phyloP scores from a whole-genome alignment of 2,113 vertebrate species.

The Martes martes region DNA sequence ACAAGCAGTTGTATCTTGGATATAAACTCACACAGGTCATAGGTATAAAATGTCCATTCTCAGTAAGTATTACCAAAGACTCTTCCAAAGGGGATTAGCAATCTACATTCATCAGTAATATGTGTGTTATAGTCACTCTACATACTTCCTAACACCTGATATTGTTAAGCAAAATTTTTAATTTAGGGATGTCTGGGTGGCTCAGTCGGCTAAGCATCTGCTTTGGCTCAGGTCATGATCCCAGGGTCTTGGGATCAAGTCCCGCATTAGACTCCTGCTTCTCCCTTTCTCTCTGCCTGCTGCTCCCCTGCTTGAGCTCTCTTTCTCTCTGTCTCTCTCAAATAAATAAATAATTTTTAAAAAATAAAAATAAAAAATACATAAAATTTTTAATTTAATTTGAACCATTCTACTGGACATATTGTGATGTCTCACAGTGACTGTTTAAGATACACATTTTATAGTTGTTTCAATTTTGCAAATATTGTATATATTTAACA shows the following conservation, averaged over 20 bases:
- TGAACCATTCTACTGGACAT: neutral
- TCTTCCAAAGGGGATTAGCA: constrained; percentile 9
- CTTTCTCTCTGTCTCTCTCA: too few species aligned
- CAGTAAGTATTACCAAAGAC: neutral
- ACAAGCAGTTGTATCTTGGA: neutral
- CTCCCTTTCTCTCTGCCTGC: too few species aligned
- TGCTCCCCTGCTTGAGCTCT: too few species aligned
- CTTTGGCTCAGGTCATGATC: too few species aligned
- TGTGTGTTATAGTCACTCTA: neutral
- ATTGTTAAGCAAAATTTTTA: neutral
- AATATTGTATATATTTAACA: neutral
- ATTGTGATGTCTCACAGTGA: neutral
- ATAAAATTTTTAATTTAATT: neutral
- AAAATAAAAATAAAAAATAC: too few species aligned
- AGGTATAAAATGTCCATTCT: neutral
- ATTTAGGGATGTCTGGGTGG: neutral
- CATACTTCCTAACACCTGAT: neutral
- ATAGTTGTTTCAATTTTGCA: neutral
- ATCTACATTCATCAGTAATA: neutral
- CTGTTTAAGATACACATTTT: neutral
- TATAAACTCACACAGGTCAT: neutral
- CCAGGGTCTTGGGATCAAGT: too few species aligned
- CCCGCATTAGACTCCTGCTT: too few species aligned
- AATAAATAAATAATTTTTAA: too few species aligned
- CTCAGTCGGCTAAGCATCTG: too few species aligned